A percentile compares a stretch with the other conserved stretches of the same genome.
These are phyloP conservation scores for Melanostoma scalare DNA, from an alignment of 2,888 invertebrate genomes.

Conservation along the genomic window DNA sequence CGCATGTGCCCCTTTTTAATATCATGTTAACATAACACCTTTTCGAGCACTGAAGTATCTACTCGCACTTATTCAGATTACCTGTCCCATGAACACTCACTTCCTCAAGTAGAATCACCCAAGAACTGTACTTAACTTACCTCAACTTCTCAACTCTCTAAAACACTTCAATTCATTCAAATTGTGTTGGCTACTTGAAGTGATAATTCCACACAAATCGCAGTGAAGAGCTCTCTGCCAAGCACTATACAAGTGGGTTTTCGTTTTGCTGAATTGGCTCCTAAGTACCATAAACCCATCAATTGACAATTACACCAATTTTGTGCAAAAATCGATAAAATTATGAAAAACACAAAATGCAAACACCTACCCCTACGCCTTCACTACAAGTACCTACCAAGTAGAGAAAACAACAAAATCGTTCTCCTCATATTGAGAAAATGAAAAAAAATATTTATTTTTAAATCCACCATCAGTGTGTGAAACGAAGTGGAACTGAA, in stretches of 20 bases:
- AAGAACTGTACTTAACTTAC: conserved; percentile 44
- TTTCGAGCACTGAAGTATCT: no score
- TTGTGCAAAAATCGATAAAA: conserved; percentile 71
- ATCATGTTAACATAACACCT: no score
- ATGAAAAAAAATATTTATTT: background rate
- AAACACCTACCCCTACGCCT: background rate
- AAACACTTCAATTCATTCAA: conserved; percentile 66
- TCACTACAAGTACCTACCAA: conserved; percentile 39
- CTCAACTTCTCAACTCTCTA: conserved; percentile 47
- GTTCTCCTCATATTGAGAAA: background rate
- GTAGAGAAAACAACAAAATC: conserved; percentile 6
- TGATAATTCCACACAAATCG: conserved; percentile 75
- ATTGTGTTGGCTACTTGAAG: conserved; percentile 70
- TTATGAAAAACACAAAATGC: conserved; percentile 30
- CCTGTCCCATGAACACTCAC: conserved; percentile 9
- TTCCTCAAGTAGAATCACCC: background rate
- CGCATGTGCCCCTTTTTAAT: no score
- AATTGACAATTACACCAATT: conserved; percentile 72
- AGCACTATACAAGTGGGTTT: conserved; percentile 63
- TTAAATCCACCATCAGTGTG: conserved; percentile 3
- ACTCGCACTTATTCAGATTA: no score
- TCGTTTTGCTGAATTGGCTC: conserved; percentile 64
- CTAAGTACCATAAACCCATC: conserved; percentile 72
- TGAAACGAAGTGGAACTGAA: conserved; percentile 43
- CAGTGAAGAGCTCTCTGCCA: conserved; percentile 59